phyloP scores from a whole-genome alignment of 2,888 invertebrate genomes.

The Drosophila affinis region DNA sequence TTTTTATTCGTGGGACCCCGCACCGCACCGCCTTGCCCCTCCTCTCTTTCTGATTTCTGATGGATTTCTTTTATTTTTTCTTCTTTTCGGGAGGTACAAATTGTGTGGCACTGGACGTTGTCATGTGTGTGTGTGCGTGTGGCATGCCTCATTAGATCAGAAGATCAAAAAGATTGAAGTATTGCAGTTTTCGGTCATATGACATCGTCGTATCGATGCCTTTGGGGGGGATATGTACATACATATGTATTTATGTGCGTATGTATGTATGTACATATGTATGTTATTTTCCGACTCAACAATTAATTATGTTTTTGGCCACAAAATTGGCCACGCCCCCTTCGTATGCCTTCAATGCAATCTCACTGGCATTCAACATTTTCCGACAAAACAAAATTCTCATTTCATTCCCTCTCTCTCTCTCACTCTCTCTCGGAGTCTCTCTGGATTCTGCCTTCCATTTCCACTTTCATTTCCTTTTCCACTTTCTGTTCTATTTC shows the following conservation, averaged over 20 bases:
- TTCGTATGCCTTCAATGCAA: background rate
- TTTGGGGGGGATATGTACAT: background rate
- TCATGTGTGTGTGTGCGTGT: constrained; percentile 24
- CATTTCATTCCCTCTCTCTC: background rate
- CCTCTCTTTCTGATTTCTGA: constrained; percentile 46
- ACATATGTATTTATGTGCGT: too few relatives aligned
- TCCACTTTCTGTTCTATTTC: background rate
- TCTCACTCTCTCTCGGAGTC: background rate
- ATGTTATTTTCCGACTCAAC: constrained; percentile 4
- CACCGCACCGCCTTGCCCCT: constrained; percentile 1
- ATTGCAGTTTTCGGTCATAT: constrained; percentile 14
- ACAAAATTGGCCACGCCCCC: constrained; percentile 2
- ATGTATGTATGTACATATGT: too few relatives aligned
- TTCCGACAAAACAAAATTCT: background rate
- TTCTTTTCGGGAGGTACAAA: constrained; percentile 71
- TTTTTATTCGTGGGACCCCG: constrained; percentile 66
- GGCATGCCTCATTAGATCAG: constrained; percentile 65
- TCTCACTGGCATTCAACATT: background rate
- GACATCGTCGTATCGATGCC: background rate
- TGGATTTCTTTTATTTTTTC: constrained; percentile 50
- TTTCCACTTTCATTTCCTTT: constrained; percentile 21
- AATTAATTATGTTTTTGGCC: background rate
- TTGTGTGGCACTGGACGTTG: constrained; percentile 60
- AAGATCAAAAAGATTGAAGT: constrained; percentile 13
- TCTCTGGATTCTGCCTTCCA: constrained; percentile 6